Evolutionary conservation across 2,113 vertebrate species (phyloP), one percentile per base, ranked within the genome.

Genomic region (Trogon surrucura): DNA sequence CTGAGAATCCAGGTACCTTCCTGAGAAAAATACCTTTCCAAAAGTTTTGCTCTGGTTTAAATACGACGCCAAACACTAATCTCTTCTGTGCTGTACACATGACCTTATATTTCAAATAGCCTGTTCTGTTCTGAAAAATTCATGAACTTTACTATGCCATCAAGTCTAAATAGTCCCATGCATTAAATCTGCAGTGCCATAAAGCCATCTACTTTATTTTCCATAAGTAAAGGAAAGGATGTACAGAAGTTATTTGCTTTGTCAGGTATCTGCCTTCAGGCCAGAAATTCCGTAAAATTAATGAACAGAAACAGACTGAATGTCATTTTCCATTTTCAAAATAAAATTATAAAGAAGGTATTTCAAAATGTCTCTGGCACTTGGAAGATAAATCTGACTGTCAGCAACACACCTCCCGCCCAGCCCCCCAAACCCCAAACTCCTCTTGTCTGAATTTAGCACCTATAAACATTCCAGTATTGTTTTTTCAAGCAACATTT

Each of bases 401-500:
- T 21, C 25, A 84, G 60, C 80, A 64, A 2, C 7, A 60, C 19
- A 6, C 15, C 19, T 5, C 17, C 3, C 16, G 13, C 5, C 10
- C 15, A 1, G 17, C 26, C 6, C 5, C n/a, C 36, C 45, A 45
- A 38, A 18, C 2, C 27, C 10, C 54, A 5, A 77, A 29, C 5
- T 3, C 14, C 32, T 23, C 8, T 23, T 67, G 32, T 27, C 38
- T 81, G 80, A 73, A 86, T 71, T 74, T 34, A 84, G 83, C 48
- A 78, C 30, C n/a, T 81, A 66, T 1, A 60, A 45, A 73, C 38
- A 90, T 88, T 85, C 58, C 67, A 79, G 77, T 17, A 87, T 2
- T 77, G 53, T 47, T 95, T 88, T 88, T 94, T 85, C 69, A 88
- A 93, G 83, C 77, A 93, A 64, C 21, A 65, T 72, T 85, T 78